phyloP scores from a whole-genome alignment of 2,888 invertebrate genomes.

The Sialis fuliginosa region DNA sequence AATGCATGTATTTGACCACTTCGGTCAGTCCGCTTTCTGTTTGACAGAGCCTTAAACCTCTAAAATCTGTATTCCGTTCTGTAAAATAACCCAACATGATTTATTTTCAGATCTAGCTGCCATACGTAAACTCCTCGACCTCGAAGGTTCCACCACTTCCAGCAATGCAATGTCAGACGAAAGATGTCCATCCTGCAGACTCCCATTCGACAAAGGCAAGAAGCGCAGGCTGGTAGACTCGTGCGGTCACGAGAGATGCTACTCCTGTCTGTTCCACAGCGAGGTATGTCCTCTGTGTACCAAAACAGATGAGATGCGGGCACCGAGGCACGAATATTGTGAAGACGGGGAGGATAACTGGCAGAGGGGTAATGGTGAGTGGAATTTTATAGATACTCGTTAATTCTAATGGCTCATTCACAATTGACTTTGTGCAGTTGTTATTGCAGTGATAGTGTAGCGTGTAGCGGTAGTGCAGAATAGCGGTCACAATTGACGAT shows the following conservation, averaged over 20 bases:
- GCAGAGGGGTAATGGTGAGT: not conserved
- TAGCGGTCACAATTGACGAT: too few species aligned
- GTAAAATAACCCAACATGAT: not conserved
- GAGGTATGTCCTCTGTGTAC: constrained; percentile 77
- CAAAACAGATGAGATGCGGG: too few species aligned
- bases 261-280: constrained; percentile 85
- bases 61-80: not conserved
- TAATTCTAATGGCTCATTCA: too few species aligned
- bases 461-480: too few species aligned
- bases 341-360: not conserved
- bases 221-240: constrained; percentile 88
- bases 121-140: constrained; percentile 61
- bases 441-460: too few species aligned
- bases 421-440: too few species aligned
- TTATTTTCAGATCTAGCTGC: constrained; percentile 61
- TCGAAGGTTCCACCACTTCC: constrained; percentile 26
- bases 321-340: constrained; percentile 3
- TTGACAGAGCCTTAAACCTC: too few species aligned
- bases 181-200: constrained; percentile 67
- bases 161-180: constrained; percentile 30
- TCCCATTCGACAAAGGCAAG: constrained; percentile 93
- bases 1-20: too few species aligned
- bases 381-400: not conserved
- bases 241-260: constrained; percentile 90
- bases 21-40: too few species aligned